phyloP scores from a whole-genome alignment of 1,140 invertebrate species.

The Magallana ariakensis region DNA sequence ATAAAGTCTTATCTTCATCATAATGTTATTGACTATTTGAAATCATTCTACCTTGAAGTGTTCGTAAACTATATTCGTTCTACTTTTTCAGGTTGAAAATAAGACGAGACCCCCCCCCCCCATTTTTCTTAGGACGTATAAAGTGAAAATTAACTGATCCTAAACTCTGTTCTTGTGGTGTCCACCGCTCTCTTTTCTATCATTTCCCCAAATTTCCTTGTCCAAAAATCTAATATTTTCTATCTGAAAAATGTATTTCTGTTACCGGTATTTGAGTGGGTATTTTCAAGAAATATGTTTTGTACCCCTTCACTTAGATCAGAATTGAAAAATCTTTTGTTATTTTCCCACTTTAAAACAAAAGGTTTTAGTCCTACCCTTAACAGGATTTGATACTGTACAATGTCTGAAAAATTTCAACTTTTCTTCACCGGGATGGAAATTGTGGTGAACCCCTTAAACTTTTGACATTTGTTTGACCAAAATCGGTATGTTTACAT shows the following conservation, averaged over 20 bases:
- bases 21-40: slow-evolving; percentile 3
- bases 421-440: neutral
- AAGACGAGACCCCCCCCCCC: neutral
- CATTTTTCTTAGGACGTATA: slow-evolving; percentile 44
- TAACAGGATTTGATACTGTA: too few relatives aligned
- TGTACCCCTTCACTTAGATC: neutral
- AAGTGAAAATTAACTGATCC: slow-evolving; percentile 26
- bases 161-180: neutral
- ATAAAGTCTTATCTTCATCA: slow-evolving; percentile 37
- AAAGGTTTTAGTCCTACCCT: too few relatives aligned
- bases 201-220: slow-evolving; percentile 30
- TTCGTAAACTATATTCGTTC: slow-evolving; percentile 31
- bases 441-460: slow-evolving; percentile 3
- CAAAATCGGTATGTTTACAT: slow-evolving; percentile 17
- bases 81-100: slow-evolving; percentile 37
- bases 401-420: slow-evolving; percentile 12
- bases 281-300: slow-evolving; percentile 1
- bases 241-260: slow-evolving; percentile 24
- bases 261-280: neutral
- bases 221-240: slow-evolving; percentile 28
- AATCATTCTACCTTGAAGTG: slow-evolving; percentile 44
- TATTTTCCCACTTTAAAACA: slow-evolving; percentile 2
- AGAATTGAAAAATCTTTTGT: slow-evolving; percentile 13
- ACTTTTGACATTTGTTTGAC: slow-evolving; percentile 31
- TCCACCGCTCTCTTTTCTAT: slow-evolving; percentile 31